phyloP scores from a whole-genome alignment of 2,888 invertebrate species.

The Artemia sinica region DNA sequence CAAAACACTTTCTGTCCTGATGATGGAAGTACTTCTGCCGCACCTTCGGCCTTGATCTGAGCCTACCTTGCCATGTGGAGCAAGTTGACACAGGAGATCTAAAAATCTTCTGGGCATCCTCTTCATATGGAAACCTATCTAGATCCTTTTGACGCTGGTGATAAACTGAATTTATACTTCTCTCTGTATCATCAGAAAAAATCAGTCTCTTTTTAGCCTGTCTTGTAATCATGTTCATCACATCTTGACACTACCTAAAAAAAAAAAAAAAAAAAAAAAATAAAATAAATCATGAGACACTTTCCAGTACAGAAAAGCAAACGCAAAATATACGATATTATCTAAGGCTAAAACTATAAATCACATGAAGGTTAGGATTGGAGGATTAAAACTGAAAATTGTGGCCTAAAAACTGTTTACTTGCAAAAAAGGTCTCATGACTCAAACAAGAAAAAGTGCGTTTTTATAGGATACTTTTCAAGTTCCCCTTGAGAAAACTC shows the following conservation, averaged over 20 bases:
- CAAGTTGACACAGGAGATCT: slow-evolving; percentile 5
- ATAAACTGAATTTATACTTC: neutral
- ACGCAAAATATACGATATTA: too few relatives aligned
- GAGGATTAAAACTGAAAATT: too few relatives aligned
- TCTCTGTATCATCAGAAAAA: neutral
- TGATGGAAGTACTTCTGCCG: neutral
- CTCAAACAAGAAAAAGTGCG: too few relatives aligned
- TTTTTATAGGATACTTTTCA: too few relatives aligned
- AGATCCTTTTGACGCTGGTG: neutral
- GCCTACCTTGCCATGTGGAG: slow-evolving; percentile 4
- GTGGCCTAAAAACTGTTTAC: too few relatives aligned
- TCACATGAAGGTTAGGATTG: too few relatives aligned
- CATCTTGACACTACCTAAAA: neutral
- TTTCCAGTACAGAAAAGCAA: too few relatives aligned
- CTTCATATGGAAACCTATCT: neutral
- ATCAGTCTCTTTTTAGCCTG: slow-evolving; percentile 8
- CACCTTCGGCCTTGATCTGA: neutral
- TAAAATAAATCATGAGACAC: too few relatives aligned
- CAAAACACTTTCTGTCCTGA: neutral
- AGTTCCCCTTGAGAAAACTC: too few relatives aligned
- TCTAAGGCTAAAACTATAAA: too few relatives aligned
- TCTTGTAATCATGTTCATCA: slow-evolving; percentile 1
- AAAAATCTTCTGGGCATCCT: slow-evolving; percentile 10
- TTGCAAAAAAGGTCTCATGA: too few relatives aligned
- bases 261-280: too few relatives aligned